Evolutionary conservation across 2,888 invertebrate species (phyloP), one percentile per base, ranked within the genome.

Genomic region (Dendrolimus pini): DNA sequence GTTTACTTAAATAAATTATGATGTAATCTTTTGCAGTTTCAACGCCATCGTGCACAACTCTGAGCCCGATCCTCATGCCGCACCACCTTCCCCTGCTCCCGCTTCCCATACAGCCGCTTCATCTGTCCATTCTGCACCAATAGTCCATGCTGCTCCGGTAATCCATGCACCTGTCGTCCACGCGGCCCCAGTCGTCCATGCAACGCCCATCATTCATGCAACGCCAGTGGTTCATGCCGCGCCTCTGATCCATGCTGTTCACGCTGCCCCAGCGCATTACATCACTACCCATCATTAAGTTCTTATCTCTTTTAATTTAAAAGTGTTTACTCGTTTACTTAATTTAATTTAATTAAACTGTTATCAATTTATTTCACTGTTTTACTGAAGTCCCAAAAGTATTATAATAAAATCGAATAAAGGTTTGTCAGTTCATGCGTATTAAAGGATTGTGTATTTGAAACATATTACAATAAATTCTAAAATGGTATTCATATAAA

Each of bases 21-120:
- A 30, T 30, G 30, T 30, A 30, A 30, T 30, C 6, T 30, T 60
- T 70, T 75, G 6, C 74, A 90, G 90, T 41, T 90, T 90, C 75
- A 88, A 89, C 75, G 89, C 89, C 41, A 67, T 89, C 54, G 89
- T 90, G 42, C 85, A 85, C 72, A 86, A 85, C 74, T 87, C 89
- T 0, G 82, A 80, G 60, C 83, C 88, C 7, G 73, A 80, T 52
- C 73, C 75, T 7, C 82, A 83, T 52, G 76, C 80, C 13, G 80
- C 79, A 2, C 78, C 77, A n/a, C 63, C 77, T 57, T 61, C 75
- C 58, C 72, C 71, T 41, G 55, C 62, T 10, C 70, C 70, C 60
- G 67, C 69, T 53, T 56, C 59, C 12, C 70, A 70, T 60, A 65
- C 67, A 7, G 64, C 70, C 1, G 64, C 69, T 13, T 68, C 66